These are phyloP conservation scores for Darevskia nairensis DNA, from an alignment of 2,797 vertebrate species.

Conservation along the genomic window DNA sequence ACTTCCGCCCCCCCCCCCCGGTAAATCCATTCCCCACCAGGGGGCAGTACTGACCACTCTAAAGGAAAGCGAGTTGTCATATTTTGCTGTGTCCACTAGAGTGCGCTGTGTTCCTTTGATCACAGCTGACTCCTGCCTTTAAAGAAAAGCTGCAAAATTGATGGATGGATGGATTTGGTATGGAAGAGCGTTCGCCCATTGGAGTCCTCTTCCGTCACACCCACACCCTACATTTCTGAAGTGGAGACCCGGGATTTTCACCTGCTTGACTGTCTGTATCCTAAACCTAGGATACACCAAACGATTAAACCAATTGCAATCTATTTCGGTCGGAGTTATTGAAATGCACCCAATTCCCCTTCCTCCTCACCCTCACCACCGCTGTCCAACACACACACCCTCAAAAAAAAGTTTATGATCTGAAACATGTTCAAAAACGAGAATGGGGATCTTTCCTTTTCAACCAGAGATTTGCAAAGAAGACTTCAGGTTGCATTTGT, in stretches of 20 bases:
- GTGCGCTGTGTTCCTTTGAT: not conserved
- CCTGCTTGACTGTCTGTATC: not conserved
- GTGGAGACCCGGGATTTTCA: not conserved
- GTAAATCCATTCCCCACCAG: too few relatives aligned
- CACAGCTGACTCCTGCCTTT: too few relatives aligned
- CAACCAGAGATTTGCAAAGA: not conserved
- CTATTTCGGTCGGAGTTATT: not conserved
- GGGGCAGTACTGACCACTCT: too few relatives aligned
- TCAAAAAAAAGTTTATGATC: not conserved
- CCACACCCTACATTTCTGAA: not conserved
- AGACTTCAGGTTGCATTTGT: too few relatives aligned
- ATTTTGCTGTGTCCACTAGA: not conserved
- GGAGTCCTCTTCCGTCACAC: not conserved
- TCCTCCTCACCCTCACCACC: not conserved
- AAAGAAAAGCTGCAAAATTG: too few relatives aligned
- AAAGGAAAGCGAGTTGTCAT: not conserved
- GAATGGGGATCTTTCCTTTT: not conserved
- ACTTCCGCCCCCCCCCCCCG: too few relatives aligned
- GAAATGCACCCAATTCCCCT: not conserved
- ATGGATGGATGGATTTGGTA: not conserved
- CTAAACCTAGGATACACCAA: not conserved
- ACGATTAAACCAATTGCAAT: not conserved
- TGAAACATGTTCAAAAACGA: not conserved
- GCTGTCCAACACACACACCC: not conserved
- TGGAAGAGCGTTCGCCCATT: not conserved